Conservation (phyloP, 1,140 invertebrate species). For the Steinernema feltiae region DNA sequence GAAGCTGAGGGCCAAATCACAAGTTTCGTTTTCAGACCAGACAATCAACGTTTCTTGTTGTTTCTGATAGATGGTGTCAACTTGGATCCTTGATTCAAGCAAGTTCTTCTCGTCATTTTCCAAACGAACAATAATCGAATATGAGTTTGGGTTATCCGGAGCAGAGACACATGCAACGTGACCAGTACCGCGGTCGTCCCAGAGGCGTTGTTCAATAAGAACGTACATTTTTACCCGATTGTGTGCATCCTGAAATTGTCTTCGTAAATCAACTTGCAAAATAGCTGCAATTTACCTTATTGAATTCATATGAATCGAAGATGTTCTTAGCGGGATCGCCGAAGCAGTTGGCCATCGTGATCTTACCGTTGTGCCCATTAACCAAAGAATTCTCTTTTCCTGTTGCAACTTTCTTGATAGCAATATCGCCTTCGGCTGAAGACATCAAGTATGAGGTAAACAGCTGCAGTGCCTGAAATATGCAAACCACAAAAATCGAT, state of each 20-base stretch:
- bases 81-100: conserved; percentile 48
- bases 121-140: conserved; percentile 51
- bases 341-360: not conserved
- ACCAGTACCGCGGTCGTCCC: conserved; percentile 55
- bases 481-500: not conserved
- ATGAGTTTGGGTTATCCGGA: conserved; percentile 28
- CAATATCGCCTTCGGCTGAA: conserved; percentile 6
- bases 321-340: not conserved
- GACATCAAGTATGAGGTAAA: conserved; percentile 2
- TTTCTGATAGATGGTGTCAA: conserved; percentile 55
- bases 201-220: conserved; percentile 51
- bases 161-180: conserved; percentile 52
- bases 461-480: not conserved
- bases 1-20: conserved; percentile 96
- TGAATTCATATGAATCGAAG: not conserved
- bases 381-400: not conserved
- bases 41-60: conserved; percentile 87
- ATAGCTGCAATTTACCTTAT: not conserved
- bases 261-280: not conserved
- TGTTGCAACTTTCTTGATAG: not conserved
- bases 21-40: conserved; percentile 99
- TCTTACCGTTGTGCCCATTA: not conserved
- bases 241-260: conserved; percentile 27
- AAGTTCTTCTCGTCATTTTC: conserved; percentile 52
- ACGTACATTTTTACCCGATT: conserved; percentile 57